Evolutionary conservation across 2,797 vertebrate species (phyloP).

Genomic region (Threskiornis aethiopicus): DNA sequence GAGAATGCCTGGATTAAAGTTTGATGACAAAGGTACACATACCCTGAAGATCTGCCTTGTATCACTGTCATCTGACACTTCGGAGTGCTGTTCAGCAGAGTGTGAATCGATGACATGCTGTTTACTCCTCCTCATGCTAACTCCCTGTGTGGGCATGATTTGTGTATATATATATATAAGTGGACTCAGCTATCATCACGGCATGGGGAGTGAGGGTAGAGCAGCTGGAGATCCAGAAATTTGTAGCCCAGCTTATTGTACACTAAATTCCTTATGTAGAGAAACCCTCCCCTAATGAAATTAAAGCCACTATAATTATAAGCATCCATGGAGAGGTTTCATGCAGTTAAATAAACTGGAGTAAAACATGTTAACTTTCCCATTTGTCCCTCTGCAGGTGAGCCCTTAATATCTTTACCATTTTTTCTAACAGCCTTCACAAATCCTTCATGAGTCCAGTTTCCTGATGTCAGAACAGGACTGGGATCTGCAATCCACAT

Average conservation of each 20-base stretch:
- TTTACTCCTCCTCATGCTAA: neutral
- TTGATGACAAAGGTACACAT: neutral
- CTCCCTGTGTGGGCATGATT: neutral
- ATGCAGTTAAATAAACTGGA: neutral
- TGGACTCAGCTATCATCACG: neutral
- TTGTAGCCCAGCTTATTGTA: neutral
- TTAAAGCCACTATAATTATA: neutral
- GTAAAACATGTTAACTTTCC: neutral
- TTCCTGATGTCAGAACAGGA: constrained; percentile 13
- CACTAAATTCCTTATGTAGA: neutral
- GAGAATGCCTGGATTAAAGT: neutral
- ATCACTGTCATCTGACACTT: neutral
- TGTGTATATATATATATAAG: neutral
- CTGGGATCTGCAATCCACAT: neutral
- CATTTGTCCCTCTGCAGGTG: neutral
- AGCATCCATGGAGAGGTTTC: neutral
- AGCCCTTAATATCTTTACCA: neutral
- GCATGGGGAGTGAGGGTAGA: neutral
- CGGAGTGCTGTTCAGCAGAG: neutral
- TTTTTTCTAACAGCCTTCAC: neutral
- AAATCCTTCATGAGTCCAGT: constrained; percentile 22
- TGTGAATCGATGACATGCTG: neutral
- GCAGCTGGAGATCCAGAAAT: neutral
- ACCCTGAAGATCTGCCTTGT: neutral
- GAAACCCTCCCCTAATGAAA: neutral